Evolutionary conservation across 2,113 vertebrate species (phyloP).

Genomic region (Xenopus laevis): DNA sequence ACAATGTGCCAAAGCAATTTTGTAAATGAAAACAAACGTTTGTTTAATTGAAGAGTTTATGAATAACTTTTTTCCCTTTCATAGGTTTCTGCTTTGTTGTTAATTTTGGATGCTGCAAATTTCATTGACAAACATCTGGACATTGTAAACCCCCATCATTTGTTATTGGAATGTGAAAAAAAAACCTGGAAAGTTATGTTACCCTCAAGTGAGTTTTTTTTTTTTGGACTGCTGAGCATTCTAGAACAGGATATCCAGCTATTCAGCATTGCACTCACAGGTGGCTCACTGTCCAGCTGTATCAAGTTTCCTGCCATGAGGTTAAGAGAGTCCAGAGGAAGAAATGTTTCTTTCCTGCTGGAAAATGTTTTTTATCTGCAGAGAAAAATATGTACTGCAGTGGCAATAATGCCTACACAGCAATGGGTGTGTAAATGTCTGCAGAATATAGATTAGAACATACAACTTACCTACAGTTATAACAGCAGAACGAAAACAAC

Average conservation of each 20-base stretch:
- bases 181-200: conserved; percentile 63
- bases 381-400: conserved; percentile 52
- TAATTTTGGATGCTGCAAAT: conserved; percentile 12
- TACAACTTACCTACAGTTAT: too few species aligned
- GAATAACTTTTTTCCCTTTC: conserved; percentile 17
- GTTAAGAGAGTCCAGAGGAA: conserved; percentile 72
- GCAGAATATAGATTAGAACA: too few species aligned
- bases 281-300: conserved; percentile 73
- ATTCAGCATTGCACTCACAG: conserved; percentile 78
- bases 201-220: conserved; percentile 52
- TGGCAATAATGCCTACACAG: conserved; percentile 54
- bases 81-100: conserved; percentile 3
- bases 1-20: neutral
- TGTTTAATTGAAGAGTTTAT: conserved; percentile 1
- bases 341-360: conserved; percentile 66
- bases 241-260: conserved; percentile 85
- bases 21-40: neutral
- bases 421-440: conserved; percentile 46
- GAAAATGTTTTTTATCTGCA: conserved; percentile 58
- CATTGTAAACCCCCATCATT: conserved; percentile 42
- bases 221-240: conserved; percentile 56
- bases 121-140: conserved; percentile 40
- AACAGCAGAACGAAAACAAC: too few species aligned
- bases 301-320: conserved; percentile 67
- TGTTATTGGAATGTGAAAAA: conserved; percentile 55